Base-by-base conservation (phyloP, 2,113 vertebrate species). In the Anseranas semipalmata region DNA sequence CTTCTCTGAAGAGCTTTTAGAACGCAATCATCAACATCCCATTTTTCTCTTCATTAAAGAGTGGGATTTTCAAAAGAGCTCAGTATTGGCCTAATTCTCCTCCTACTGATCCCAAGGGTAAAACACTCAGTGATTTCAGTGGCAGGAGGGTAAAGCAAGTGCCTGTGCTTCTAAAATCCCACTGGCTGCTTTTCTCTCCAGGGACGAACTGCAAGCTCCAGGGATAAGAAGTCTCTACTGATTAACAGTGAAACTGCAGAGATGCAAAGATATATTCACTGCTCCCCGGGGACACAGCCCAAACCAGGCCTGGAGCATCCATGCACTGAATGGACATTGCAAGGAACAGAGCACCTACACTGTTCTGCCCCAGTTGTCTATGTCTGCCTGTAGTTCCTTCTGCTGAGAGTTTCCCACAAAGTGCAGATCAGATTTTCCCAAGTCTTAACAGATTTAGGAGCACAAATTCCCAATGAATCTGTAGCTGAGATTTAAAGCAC, bases 1-100 rank as follows among this genome's bases (percentile, higher is more conserved):
- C 46, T 86, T 90, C 72, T 88, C 75, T 90, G 71, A 95, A 93
- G 50, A 76, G 75, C 37, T 70, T 93, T 90, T 45, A 90, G 90
- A 92, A 67, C 22, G 85, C 25, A 90, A 43, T 39, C 59, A 93
- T 92, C 87, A 92, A 45, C 65, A 88, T 80, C 20, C 24, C 7
- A 62, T 88, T 88, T 79, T 72, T 83, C 53, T 76, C 58, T 62
- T 84, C 83, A 81, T 59, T 90, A 84, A 76, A 83, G 65, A 48
- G 24, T 48, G 18, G 37, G 16, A 77, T 92, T 94, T 93, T 94
- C 79, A 78, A 33, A 85, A 67, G 46, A 67, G 27, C 17, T 93
- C 15, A 32, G 5, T 81, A 52, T 60, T 53, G 33, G 21, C 52
- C 72, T 94, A 78, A 65, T 83, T 81, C 72, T 92, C 37, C 60